Percentiles rank a stretch among this genome's conserved stretches.
These are phyloP conservation scores for Colletes gigas DNA, from an alignment of 1,140 invertebrate genomes.

Conservation along the genomic window DNA sequence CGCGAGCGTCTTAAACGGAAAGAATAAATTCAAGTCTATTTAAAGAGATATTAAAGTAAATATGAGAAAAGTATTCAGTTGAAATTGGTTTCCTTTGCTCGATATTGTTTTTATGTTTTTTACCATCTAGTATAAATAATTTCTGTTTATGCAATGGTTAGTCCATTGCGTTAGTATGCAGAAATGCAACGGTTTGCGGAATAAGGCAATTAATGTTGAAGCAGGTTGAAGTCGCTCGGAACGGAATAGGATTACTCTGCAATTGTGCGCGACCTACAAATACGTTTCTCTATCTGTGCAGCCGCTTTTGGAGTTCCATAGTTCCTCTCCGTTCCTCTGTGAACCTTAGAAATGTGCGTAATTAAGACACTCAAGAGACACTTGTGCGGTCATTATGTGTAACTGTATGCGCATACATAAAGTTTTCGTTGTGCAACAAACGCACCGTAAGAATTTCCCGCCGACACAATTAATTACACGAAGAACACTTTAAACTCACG, in stretches of 20 bases:
- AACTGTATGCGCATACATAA: slow-evolving; percentile 4
- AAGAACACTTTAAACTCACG: background rate
- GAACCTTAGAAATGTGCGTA: slow-evolving; percentile 56
- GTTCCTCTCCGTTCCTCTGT: background rate
- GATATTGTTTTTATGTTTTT: background rate
- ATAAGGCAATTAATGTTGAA: slow-evolving; percentile 57
- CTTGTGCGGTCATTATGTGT: slow-evolving; percentile 22
- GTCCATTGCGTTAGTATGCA: slow-evolving; percentile 4
- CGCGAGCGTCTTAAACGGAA: too few species aligned
- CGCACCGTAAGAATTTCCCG: slow-evolving; percentile 2
- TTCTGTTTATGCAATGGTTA: slow-evolving; percentile 22
- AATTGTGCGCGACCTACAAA: slow-evolving; percentile 51
- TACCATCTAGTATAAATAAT: background rate
- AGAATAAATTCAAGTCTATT: too few species aligned
- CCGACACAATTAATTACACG: slow-evolving; percentile 31
- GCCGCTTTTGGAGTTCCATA: background rate
- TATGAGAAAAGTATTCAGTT: too few species aligned
- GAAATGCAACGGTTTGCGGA: slow-evolving; percentile 1
- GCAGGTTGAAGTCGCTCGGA: slow-evolving; percentile 55
- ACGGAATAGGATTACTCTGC: slow-evolving; percentile 58
- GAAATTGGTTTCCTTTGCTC: background rate
- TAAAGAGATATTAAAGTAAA: background rate
- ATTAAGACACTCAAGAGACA: slow-evolving; percentile 57
- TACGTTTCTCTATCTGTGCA: slow-evolving; percentile 31
- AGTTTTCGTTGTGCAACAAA: slow-evolving; percentile 23